Conservation (phyloP, 2,113 vertebrate species). For the Puntigrus tetrazona region DNA sequence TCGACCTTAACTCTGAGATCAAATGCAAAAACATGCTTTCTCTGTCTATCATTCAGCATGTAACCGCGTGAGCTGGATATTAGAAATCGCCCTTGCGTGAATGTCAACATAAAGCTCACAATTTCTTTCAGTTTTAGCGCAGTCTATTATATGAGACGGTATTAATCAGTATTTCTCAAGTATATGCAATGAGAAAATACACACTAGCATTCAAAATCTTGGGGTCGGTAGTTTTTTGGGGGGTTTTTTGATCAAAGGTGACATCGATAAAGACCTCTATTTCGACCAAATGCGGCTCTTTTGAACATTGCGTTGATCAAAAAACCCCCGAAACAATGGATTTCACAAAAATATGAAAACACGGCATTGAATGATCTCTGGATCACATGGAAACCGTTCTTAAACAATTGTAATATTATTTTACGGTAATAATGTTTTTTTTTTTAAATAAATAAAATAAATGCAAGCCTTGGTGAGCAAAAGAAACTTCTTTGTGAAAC, state of each 20-base stretch:
- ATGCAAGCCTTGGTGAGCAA: not conserved
- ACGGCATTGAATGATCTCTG: too few relatives aligned
- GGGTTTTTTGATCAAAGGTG: not conserved
- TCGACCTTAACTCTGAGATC: not conserved
- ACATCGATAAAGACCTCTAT: not conserved
- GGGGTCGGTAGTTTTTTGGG: not conserved
- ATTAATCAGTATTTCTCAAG: not conserved
- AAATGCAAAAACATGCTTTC: not conserved
- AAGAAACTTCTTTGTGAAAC: not conserved
- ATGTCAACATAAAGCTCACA: constrained; percentile 8
- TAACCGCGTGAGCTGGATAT: not conserved
- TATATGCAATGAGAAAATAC: not conserved
- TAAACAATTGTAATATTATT: too few relatives aligned
- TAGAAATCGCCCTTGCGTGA: not conserved
- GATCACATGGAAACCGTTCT: too few relatives aligned
- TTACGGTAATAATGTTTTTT: too few relatives aligned
- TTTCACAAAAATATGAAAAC: too few relatives aligned
- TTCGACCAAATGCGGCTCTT: not conserved
- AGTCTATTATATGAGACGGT: not conserved
- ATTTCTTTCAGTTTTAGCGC: not conserved
- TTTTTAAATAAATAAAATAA: not conserved
- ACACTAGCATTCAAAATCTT: not conserved
- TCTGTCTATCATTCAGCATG: constrained; percentile 13
- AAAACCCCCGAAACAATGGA: too few relatives aligned
- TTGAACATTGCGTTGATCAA: too few relatives aligned